Base-by-base conservation (phyloP, 2,888 invertebrate species). In the Smittia aterrima region DNA sequence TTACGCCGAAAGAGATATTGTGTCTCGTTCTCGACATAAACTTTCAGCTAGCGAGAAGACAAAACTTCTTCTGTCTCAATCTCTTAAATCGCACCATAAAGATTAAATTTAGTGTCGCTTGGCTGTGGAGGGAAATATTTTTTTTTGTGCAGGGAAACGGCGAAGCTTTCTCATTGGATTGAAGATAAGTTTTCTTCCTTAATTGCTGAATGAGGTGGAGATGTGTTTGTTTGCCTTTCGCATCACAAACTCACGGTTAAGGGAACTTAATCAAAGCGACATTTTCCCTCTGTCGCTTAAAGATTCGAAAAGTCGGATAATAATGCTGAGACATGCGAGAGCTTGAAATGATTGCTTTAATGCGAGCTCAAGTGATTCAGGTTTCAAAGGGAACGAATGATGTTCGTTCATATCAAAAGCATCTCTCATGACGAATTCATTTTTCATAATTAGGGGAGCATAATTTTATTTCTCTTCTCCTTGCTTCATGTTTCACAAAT, bases 51-150 rank as follows among this genome's bases (percentile, higher is more conserved):
- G 53, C 53, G 53, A 13, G 18, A 47, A 18, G 22, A 22, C 18
- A 58, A 9, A 58, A 58, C n/a, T 27, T 66, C 27, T 27, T 32
- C 32, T 18, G 7, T 32, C 11, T 32, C 47, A 67, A 67, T 67
- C 67, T 67, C 67, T 41, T 67, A 67, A 67, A 67, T 67, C 47
- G 47, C 41, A 20, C 41, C 67, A 67, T 67, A 67, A 67, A 67
- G 67, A 67, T 67, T 67, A 67, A 67, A 47, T 47, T 67, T 67
- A 67, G 67, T 67, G 67, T 38, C 47, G 24, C 41, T 67, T 67
- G 24, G 41, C 40, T 32, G 58, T 58, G 20, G 18, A 18, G 18
- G 20, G 47, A 47, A 47, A 13, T 47, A 47, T n/a, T 47, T 38
- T 38, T 4, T 47, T 16, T 47, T 47, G 47, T 16, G 47, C 16